Evolutionary conservation across 2,888 invertebrate species (phyloP).

Genomic region (Lagria hirta): DNA sequence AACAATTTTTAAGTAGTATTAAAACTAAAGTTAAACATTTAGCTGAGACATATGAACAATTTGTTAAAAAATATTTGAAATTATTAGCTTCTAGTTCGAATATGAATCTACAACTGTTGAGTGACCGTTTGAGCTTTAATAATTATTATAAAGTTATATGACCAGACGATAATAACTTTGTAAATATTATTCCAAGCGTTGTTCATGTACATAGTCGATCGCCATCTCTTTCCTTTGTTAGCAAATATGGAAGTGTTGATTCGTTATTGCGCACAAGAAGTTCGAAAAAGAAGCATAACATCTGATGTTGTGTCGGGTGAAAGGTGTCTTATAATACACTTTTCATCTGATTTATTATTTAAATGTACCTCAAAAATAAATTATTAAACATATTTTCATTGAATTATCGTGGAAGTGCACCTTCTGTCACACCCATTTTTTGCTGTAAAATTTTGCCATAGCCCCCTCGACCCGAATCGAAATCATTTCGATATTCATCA

Average conservation of each 20-base stretch:
- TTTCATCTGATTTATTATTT: slow-evolving; percentile 12
- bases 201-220: slow-evolving; percentile 1
- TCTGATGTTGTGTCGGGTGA: slow-evolving; percentile 54
- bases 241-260: slow-evolving; percentile 48
- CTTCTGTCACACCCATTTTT: slow-evolving; percentile 18
- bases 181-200: slow-evolving; percentile 16
- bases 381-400: background rate
- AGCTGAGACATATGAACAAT: slow-evolving; percentile 70
- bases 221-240: slow-evolving; percentile 24
- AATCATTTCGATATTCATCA: slow-evolving; percentile 97
- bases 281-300: slow-evolving; percentile 47
- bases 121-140: slow-evolving; percentile 92
- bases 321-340: slow-evolving; percentile 30
- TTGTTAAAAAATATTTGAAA: slow-evolving; percentile 82
- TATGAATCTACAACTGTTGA: slow-evolving; percentile 84
- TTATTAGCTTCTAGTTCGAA: slow-evolving; percentile 82
- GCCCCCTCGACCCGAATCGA: slow-evolving; percentile 94
- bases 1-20: slow-evolving; percentile 62
- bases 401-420: slow-evolving; percentile 11
- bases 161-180: slow-evolving; percentile 50
- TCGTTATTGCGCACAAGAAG: slow-evolving; percentile 42
- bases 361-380: slow-evolving; percentile 4
- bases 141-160: slow-evolving; percentile 88
- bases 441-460: slow-evolving; percentile 74
- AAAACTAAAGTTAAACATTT: slow-evolving; percentile 69